Evolutionary conservation across 2,888 invertebrate species (phyloP).

Genomic region (Drosophila kanekoi): DNA sequence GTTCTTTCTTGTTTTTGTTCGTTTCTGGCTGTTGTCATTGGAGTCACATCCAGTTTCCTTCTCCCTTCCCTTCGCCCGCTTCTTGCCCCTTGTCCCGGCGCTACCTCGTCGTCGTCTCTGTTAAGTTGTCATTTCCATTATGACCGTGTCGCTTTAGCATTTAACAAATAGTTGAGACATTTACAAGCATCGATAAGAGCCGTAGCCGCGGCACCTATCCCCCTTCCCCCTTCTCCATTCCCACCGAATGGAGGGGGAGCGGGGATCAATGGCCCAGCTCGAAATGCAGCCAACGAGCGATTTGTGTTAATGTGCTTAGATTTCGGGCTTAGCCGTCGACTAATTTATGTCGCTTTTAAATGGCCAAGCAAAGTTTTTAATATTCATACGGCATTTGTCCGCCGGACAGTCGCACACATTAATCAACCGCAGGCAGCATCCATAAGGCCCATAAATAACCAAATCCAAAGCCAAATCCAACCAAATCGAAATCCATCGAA

Average conservation of each 20-base stretch:
- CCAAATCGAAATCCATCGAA: too few species aligned
- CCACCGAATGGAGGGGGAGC: too few species aligned
- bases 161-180: constrained; percentile 85
- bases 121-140: constrained; percentile 84
- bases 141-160: constrained; percentile 82
- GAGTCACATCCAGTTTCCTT: background rate
- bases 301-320: constrained; percentile 73
- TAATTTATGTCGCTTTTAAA: constrained; percentile 76
- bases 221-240: background rate
- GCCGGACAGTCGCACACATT: constrained; percentile 59
- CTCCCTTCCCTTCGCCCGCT: constrained; percentile 1
- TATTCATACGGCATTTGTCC: constrained; percentile 62
- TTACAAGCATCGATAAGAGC: constrained; percentile 81
- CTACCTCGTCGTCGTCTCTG: constrained; percentile 54
- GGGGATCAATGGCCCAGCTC: constrained; percentile 31
- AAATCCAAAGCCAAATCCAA: constrained; percentile 13
- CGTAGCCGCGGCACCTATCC: constrained; percentile 6
- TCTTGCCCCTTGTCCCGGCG: background rate
- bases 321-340: constrained; percentile 48
- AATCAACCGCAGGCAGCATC: constrained; percentile 61
- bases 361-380: constrained; percentile 64
- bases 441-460: constrained; percentile 69
- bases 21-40: constrained; percentile 13
- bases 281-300: constrained; percentile 52
- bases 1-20: constrained; percentile 23